These are phyloP conservation scores for Tachystola acroxantha DNA, from an alignment of 2,888 invertebrate species.

Conservation along the genomic window DNA sequence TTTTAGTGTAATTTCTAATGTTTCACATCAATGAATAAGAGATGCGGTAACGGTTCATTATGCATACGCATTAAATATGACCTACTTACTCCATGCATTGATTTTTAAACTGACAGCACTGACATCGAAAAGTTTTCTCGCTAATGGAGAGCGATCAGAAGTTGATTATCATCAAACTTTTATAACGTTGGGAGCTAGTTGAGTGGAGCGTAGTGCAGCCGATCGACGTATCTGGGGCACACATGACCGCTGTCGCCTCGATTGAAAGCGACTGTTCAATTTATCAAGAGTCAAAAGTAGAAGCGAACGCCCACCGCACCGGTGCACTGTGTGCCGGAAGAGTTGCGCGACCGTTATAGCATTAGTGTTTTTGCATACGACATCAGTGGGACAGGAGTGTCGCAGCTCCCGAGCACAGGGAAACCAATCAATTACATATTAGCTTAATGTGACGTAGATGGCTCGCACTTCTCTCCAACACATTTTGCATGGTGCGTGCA, in stretches of 20 bases:
- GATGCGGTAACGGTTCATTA: slow-evolving; percentile 35
- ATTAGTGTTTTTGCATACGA: slow-evolving; percentile 70
- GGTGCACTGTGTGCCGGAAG: slow-evolving; percentile 44
- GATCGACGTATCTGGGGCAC: slow-evolving; percentile 30
- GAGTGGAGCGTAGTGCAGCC: slow-evolving; percentile 23
- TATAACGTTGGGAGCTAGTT: slow-evolving; percentile 27
- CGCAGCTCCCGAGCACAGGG: slow-evolving; percentile 52
- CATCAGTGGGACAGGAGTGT: slow-evolving; percentile 67
- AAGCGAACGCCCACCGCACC: slow-evolving; percentile 22
- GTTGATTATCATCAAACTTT: slow-evolving; percentile 39
- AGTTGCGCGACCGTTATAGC: slow-evolving; percentile 54
- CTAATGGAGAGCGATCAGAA: slow-evolving; percentile 29
- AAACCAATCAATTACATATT: slow-evolving; percentile 75
- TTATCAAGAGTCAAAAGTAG: slow-evolving; percentile 37
- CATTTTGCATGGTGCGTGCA: slow-evolving; percentile 54
- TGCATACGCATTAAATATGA: slow-evolving; percentile 27
- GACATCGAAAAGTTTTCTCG: slow-evolving; percentile 16
- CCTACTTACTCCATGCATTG: slow-evolving; percentile 37
- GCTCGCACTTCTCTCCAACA: slow-evolving; percentile 42
- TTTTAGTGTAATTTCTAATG: slow-evolving; percentile 43
- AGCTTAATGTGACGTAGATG: slow-evolving; percentile 71
- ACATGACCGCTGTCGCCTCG: slow-evolving; percentile 27
- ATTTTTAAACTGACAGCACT: slow-evolving; percentile 32
- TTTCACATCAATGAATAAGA: slow-evolving; percentile 40
- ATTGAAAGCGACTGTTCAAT: slow-evolving; percentile 42